Conservation (phyloP, 2,888 invertebrate genomes). For the Darwinula stevensoni region DNA sequence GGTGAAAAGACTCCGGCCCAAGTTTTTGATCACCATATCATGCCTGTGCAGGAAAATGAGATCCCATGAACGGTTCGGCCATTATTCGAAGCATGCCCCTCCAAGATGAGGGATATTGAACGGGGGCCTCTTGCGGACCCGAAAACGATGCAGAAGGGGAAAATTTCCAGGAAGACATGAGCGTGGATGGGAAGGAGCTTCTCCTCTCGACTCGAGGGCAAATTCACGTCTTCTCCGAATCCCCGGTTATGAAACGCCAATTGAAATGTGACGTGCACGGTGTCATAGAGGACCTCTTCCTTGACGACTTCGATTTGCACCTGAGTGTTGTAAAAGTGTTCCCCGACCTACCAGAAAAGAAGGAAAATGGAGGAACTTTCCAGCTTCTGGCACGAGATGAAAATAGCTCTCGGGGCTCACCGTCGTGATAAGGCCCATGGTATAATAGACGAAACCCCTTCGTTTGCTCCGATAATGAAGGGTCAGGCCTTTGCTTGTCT, state of each 20-base stretch:
- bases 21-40: slow-evolving; percentile 14
- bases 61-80: no score
- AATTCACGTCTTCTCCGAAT: slow-evolving; percentile 28
- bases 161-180: slow-evolving; percentile 73
- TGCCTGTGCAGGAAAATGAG: no score
- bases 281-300: slow-evolving; percentile 60
- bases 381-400: no score
- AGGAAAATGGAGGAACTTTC: no score
- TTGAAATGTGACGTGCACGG: slow-evolving; percentile 75
- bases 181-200: slow-evolving; percentile 65
- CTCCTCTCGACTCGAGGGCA: slow-evolving; percentile 59
- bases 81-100: no score
- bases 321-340: slow-evolving; percentile 79
- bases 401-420: no score
- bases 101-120: no score
- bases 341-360: slow-evolving; percentile 64
- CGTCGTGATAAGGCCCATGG: slow-evolving; percentile 81
- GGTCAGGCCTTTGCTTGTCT: slow-evolving; percentile 65
- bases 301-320: slow-evolving; percentile 65
- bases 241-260: slow-evolving; percentile 80
- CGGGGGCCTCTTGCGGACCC: slow-evolving; percentile 26
- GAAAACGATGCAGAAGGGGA: slow-evolving; percentile 91
- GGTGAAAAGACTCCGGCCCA: slow-evolving; percentile 20
- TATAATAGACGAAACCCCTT: slow-evolving; percentile 78
- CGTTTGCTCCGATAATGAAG: slow-evolving; percentile 77